phyloP scores from a whole-genome alignment of 2,888 invertebrate species.

The Hemicrepidius hirtus region DNA sequence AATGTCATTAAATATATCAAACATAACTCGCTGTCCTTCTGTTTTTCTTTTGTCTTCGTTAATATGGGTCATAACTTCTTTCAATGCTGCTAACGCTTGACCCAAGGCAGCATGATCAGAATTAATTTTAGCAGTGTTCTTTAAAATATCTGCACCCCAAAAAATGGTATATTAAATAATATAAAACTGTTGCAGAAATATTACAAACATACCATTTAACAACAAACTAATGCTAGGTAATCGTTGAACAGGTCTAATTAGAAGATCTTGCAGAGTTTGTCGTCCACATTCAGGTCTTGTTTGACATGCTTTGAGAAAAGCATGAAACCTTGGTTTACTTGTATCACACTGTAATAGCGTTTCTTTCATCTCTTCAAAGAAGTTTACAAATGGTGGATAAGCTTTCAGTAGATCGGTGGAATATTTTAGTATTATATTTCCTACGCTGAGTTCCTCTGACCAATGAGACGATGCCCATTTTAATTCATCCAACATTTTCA shows the following conservation, averaged over 20 bases:
- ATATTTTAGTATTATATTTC: constrained; percentile 91
- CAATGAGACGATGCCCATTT: constrained; percentile 83
- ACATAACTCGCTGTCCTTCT: constrained; percentile 96
- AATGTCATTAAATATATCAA: constrained; percentile 98
- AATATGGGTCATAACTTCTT: constrained; percentile 96
- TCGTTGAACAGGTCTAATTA: constrained; percentile 98
- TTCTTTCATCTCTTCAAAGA: constrained; percentile 97
- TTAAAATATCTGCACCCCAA: constrained; percentile 85
- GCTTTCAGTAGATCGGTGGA: constrained; percentile 92
- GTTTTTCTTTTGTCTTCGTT: constrained; percentile 98
- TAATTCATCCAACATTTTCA: constrained; percentile 83
- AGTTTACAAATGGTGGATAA: constrained; percentile 98
- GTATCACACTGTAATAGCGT: constrained; percentile 93
- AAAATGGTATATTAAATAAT: not conserved
- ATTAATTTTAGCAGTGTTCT: constrained; percentile 91
- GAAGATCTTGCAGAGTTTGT: constrained; percentile 94
- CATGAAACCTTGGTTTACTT: constrained; percentile 96
- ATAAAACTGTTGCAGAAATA: too few relatives aligned
- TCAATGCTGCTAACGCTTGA: constrained; percentile 89
- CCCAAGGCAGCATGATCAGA: constrained; percentile 91
- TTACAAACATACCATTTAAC: constrained; percentile 83
- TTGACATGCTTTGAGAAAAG: constrained; percentile 97
- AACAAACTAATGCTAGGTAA: constrained; percentile 96
- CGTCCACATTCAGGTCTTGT: constrained; percentile 96
- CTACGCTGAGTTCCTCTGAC: constrained; percentile 85